Evolutionary conservation across 1,140 invertebrate species (phyloP), one percentile per base, ranked within the genome.

Genomic region (Magallana angulata): DNA sequence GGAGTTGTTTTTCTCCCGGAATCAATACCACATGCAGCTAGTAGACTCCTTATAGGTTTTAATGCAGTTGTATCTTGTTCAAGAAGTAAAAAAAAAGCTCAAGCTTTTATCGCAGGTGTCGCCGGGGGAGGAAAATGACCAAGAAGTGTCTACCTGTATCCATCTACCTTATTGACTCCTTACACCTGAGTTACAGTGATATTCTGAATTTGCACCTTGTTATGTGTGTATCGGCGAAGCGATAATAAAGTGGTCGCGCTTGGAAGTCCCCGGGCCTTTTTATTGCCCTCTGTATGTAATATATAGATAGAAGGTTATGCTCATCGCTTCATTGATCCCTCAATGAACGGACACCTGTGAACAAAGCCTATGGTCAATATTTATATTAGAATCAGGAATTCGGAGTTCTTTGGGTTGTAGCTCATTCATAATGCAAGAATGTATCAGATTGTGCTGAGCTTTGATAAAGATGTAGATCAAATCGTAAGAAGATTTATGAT

Each of bases 181-280:
- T 76, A 76, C 68, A 76, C 68, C 68, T 76, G 68, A 76, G 24
- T 30, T 76, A 76, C 68, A 30, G 68, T 76, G 68, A 76, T 76
- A 76, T 76, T 76, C 68, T 76, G 24, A 76, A 76, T 76, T 76
- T 76, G 68, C 68, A 76, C 68, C 36, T 76, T 76, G 68, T 76
- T 76, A 76, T 76, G 68, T 76, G 68, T 76, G 24, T 76, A 76
- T 76, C 68, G 68, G 68, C 30, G 24, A 30, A 76, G 68, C 68
- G 68, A 76, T 76, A 76, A 76, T 76, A 76, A 76, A 76, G 68
- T 76, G 68, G 68, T 76, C 68, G 68, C 68, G 68, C 68, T 76
- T 76, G 68, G 68, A 76, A 76, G 68, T 76, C 68, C 68, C 68
- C 24, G 9, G 7, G 68, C 24, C 24, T 76, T 76, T 76, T 76